Conservation (phyloP, 2,888 invertebrate species). For the Campoletis raptor region DNA sequence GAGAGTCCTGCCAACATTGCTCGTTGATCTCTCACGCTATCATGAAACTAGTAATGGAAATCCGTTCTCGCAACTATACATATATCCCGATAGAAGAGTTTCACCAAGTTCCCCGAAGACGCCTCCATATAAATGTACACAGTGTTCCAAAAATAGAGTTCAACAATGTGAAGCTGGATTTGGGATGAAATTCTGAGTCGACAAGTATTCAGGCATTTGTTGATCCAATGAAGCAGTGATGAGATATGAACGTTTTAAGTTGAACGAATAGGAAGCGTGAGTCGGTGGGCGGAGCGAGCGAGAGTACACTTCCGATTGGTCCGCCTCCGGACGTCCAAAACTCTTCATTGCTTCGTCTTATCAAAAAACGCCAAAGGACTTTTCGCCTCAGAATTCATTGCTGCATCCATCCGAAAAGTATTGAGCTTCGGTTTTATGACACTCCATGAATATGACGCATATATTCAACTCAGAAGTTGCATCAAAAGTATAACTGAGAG, state of each 20-base stretch:
- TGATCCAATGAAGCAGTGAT: background rate
- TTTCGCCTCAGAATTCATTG: background rate
- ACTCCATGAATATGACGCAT: background rate
- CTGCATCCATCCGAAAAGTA: background rate
- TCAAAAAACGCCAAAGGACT: background rate
- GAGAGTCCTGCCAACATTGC: constrained; percentile 70
- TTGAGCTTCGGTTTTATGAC: background rate
- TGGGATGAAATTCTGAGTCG: background rate
- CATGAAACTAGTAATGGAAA: constrained; percentile 62
- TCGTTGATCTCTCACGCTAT: constrained; percentile 14
- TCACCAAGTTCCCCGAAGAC: background rate
- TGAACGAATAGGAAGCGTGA: background rate
- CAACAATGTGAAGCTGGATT: background rate
- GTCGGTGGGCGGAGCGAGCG: background rate
- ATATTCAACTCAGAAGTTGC: constrained; percentile 7
- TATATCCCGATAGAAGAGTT: constrained; percentile 1
- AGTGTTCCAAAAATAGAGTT: background rate
- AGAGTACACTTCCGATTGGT: background rate
- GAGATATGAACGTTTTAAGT: background rate
- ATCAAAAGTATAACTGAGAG: background rate
- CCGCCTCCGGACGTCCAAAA: background rate
- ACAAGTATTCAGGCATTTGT: background rate
- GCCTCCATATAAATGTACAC: background rate
- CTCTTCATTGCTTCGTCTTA: background rate
- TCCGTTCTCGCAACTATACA: constrained; percentile 10